A percentile compares a stretch with the other conserved stretches of the same genome.
Conservation (phyloP, 2,797 vertebrate genomes). For the Microctenopoma lineatum region DNA sequence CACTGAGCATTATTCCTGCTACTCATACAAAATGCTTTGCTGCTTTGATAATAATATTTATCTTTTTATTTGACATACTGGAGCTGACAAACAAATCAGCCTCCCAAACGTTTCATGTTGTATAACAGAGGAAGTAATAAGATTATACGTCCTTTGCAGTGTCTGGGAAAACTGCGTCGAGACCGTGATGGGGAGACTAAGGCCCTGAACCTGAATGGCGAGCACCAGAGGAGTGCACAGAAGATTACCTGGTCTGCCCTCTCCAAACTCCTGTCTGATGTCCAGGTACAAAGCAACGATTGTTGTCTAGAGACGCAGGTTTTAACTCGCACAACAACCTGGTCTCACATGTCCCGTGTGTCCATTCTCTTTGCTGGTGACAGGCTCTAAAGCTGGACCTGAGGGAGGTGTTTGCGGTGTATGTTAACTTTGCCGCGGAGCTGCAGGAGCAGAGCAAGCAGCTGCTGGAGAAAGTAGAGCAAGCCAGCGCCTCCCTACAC, state of each 20-base stretch:
- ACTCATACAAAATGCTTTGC: background rate
- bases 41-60: background rate
- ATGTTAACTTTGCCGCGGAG: slow-evolving; percentile 76
- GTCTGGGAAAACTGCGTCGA: slow-evolving; percentile 69
- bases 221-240: slow-evolving; percentile 55
- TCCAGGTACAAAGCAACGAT: slow-evolving; percentile 71
- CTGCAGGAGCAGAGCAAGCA: slow-evolving; percentile 77
- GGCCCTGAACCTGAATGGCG: slow-evolving; percentile 28
- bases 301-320: slow-evolving; percentile 31
- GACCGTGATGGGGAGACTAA: slow-evolving; percentile 61
- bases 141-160: slow-evolving; percentile 54
- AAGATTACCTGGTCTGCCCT: slow-evolving; percentile 58
- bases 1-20: background rate
- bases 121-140: background rate
- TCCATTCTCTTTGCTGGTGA: slow-evolving; percentile 31
- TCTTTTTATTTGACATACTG: background rate
- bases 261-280: slow-evolving; percentile 71
- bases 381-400: slow-evolving; percentile 84
- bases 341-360: background rate
- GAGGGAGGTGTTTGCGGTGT: slow-evolving; percentile 77
- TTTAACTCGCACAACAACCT: background rate
- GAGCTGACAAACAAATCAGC: background rate
- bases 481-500: slow-evolving; percentile 59
- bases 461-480: slow-evolving; percentile 70
- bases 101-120: background rate